Percentiles rank a stretch among this genome's conserved stretches.
These are phyloP conservation scores for Notolepis coatsorum DNA, from an alignment of 2,797 vertebrate genomes.

Conservation along the genomic window DNA sequence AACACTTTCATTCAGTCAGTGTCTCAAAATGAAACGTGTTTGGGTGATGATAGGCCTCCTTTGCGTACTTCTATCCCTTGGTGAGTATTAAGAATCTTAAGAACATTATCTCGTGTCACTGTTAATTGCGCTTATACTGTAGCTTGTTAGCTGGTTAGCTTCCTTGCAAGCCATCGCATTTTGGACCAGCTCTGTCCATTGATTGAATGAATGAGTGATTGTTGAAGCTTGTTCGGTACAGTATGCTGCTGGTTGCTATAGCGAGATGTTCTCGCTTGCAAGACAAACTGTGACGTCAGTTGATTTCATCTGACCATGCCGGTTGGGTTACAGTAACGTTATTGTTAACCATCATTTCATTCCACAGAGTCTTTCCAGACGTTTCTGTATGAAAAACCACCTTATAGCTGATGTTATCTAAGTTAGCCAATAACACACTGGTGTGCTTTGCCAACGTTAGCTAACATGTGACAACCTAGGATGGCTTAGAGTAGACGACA, in stretches of 20 bases:
- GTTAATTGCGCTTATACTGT: background rate
- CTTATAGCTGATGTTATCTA: too few relatives aligned
- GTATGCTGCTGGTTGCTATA: too few relatives aligned
- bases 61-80: slow-evolving; percentile 85
- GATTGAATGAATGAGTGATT: too few relatives aligned
- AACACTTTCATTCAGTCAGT: slow-evolving; percentile 5
- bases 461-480: too few relatives aligned
- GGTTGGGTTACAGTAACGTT: background rate
- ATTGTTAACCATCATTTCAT: background rate
- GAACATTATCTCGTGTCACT: background rate
- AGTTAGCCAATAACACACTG: too few relatives aligned
- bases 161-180: slow-evolving; percentile 4
- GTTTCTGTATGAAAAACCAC: slow-evolving; percentile 34
- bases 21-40: slow-evolving; percentile 83
- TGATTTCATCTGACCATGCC: background rate
- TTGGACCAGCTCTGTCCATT: slow-evolving; percentile 13
- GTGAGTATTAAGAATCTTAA: slow-evolving; percentile 81
- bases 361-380: slow-evolving; percentile 51
- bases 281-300: rapidly evolving
- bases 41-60: slow-evolving; percentile 86
- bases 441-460: too few relatives aligned
- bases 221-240: background rate
- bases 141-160: slow-evolving; percentile 54
- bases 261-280: rapidly evolving
- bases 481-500: too few relatives aligned